Percentiles rank a stretch among this genome's conserved stretches.
These are phyloP conservation scores for Orbicella faveolata DNA, from an alignment of 64 coral and sea anemone species.

Conservation along the genomic window DNA sequence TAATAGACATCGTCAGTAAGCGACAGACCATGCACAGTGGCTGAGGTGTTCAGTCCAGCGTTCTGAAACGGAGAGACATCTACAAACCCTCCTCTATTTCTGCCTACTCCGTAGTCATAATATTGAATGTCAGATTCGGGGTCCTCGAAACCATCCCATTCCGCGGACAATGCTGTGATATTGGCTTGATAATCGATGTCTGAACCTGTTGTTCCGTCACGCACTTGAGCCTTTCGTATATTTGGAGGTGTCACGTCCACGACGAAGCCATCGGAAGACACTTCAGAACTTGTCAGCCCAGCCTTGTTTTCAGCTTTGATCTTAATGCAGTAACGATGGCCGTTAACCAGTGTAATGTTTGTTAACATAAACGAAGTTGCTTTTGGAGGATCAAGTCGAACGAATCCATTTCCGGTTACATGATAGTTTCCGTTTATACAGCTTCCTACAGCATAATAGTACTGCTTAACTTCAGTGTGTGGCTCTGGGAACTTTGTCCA, in stretches of 20 bases:
- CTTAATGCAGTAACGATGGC: constrained; percentile 67
- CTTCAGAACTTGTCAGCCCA: constrained; percentile 45
- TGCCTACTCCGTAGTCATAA: constrained; percentile 63
- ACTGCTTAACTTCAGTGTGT: constrained; percentile 63
- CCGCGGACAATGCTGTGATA: constrained; percentile 31
- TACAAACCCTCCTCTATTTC: constrained; percentile 1
- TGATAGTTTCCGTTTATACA: constrained; percentile 64
- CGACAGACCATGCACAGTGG: not conserved
- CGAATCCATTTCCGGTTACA: constrained; percentile 49
- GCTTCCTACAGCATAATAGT: constrained; percentile 68
- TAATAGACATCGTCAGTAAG: constrained; percentile 57
- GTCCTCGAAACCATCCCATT: constrained; percentile 63
- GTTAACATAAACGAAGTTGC: constrained; percentile 48
- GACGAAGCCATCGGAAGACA: constrained; percentile 59
- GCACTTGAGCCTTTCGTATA: constrained; percentile 42
- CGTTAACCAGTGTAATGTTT: constrained; percentile 53
- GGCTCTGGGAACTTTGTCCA: constrained; percentile 68
- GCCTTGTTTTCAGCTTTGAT: constrained; percentile 64
- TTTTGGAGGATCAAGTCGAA: constrained; percentile 29
- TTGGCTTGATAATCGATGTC: constrained; percentile 68
- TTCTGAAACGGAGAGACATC: constrained; percentile 28
- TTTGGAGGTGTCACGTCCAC: constrained; percentile 62
- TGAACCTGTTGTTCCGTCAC: constrained; percentile 44
- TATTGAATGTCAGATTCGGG: constrained; percentile 47
- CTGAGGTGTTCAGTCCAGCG: constrained; percentile 37